These are phyloP conservation scores for Masnerella sp. DNA, from an alignment of 2,888 invertebrate species.

Conservation along the genomic window DNA sequence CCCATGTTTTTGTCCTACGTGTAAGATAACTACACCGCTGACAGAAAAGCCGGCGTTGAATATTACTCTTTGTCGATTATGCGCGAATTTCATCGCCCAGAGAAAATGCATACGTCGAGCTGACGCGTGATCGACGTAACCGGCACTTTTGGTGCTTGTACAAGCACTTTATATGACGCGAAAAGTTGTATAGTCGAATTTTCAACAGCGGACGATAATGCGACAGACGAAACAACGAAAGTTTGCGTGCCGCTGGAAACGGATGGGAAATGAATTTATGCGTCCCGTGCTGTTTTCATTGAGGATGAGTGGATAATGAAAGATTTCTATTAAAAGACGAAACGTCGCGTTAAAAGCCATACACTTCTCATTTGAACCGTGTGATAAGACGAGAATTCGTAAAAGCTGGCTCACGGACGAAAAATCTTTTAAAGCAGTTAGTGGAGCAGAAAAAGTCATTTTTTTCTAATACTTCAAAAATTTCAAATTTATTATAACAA, in stretches of 20 bases:
- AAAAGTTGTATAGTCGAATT: conserved; percentile 47
- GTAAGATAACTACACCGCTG: conserved; percentile 39
- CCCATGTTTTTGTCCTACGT: conserved; percentile 53
- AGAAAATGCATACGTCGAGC: conserved; percentile 56
- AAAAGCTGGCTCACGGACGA: no score
- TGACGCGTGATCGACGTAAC: conserved; percentile 57
- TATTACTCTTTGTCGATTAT: conserved; percentile 61
- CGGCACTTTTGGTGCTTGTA: conserved; percentile 53
- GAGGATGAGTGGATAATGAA: conserved; percentile 24
- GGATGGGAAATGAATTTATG: conserved; percentile 20
- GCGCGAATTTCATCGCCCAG: conserved; percentile 50
- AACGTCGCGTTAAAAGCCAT: no score
- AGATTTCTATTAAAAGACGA: background rate
- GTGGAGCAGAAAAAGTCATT: no score
- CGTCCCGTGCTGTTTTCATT: background rate
- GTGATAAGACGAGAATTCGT: no score
- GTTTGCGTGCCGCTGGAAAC: conserved; percentile 30
- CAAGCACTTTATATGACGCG: conserved; percentile 57
- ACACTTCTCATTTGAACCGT: no score
- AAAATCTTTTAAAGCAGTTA: no score
- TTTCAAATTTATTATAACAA: no score
- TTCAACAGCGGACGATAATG: conserved; percentile 46
- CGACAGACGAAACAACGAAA: conserved; percentile 38
- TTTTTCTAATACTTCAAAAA: no score
- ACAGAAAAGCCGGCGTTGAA: conserved; percentile 36